Base-by-base conservation (phyloP, 2,797 vertebrate genomes). In the Xiphophorus birchmanni region DNA sequence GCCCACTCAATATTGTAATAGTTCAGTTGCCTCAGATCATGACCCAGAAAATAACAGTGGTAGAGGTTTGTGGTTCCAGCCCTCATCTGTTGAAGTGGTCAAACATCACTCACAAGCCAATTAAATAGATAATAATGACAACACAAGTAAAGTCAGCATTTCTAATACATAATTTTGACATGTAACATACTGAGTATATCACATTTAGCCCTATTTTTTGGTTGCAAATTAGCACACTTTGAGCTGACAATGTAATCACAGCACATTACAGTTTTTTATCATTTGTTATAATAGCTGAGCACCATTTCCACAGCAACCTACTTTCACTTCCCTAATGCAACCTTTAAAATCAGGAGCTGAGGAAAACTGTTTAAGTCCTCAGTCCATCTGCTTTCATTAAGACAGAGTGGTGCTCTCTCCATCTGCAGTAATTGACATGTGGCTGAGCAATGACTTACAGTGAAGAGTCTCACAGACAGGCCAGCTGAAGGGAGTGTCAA, bases 381-480 rank as follows among this genome's bases (percentile, higher is more conserved):
- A 78, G 83, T 79, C 87, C 86, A 81, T 94, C 90, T 86, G 81
- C 90, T 91, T 90, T 92, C 88, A 91, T 94, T 91, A 92, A 94
- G 91, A 94, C 88, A 73, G 90, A 90, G 88, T 84, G 86, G 72
- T 85, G 86, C 85, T 88, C 90, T 89, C 80, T 78, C 81, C 60
- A 74, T 87, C 91, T 88, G 52, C 79, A 72, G 90, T 92, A 95
- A 96, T 95, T 96, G 95, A 95, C 91, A 87, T 90, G 89, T 91
- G 89, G 91, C 84, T 94, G 93, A 96, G 91, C 82, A 89, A 95
- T 93, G 93, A 86, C 91, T 95, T 92, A 94, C 92, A 93, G 91
- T 93, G 90, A 82, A 90, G 87, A 84, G 88, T 82, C 92, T 90
- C 81, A 75, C 85, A 74, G 91, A 93, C 92, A 87, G 83, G 74